phyloP scores from a whole-genome alignment of 2,113 vertebrate species.

The Picathartes gymnocephalus region DNA sequence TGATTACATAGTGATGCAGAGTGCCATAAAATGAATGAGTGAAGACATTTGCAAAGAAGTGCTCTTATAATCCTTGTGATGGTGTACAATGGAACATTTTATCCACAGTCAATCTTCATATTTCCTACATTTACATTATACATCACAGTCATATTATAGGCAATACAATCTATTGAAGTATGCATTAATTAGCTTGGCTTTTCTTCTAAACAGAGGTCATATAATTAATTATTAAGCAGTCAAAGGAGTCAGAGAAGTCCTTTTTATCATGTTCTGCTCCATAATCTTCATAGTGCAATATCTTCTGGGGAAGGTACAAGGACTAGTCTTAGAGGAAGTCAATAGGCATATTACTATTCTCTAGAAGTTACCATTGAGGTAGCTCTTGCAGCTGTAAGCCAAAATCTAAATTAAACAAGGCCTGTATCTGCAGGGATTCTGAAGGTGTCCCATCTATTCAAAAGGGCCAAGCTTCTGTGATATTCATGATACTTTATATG shows the following conservation, averaged over 20 bases:
- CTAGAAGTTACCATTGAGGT: background rate
- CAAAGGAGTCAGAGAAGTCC: slow-evolving; percentile 18
- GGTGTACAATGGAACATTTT: background rate
- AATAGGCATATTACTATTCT: background rate
- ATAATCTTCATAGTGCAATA: background rate
- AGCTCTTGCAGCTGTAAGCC: background rate
- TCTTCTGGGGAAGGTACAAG: background rate
- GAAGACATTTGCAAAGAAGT: slow-evolving; percentile 43
- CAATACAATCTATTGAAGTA: background rate
- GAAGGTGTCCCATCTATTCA: background rate
- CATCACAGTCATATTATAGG: background rate
- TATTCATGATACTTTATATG: background rate
- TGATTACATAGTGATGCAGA: slow-evolving; percentile 22
- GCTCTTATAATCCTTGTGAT: slow-evolving; percentile 17
- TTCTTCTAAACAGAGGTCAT: slow-evolving; percentile 19
- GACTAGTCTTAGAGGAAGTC: background rate
- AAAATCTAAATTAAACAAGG: background rate
- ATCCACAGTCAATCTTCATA: background rate
- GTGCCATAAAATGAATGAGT: slow-evolving; percentile 23
- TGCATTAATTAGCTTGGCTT: slow-evolving; percentile 48
- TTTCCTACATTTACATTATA: slow-evolving; percentile 24
- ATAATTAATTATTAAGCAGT: slow-evolving; percentile 38
- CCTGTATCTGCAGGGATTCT: background rate
- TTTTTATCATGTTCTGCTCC: slow-evolving; percentile 31
- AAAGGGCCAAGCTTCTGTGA: background rate